A percentile compares a stretch with the other conserved stretches of the same genome.
Evolutionary conservation across 1,140 invertebrate species (phyloP).

Genomic region (Drosophila sturtevanti): DNA sequence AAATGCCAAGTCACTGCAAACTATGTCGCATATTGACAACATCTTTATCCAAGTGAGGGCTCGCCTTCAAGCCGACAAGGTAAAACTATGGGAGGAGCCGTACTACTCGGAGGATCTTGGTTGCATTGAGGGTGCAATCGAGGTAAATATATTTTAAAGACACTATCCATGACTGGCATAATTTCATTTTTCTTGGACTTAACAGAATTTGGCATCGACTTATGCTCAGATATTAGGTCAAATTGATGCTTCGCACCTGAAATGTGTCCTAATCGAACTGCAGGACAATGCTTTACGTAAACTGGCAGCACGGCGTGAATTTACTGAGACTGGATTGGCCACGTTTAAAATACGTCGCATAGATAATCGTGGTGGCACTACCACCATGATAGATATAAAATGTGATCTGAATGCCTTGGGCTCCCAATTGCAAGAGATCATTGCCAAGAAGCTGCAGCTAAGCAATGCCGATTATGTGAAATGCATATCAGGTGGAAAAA

Average conservation of each 20-base stretch:
- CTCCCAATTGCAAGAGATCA: slow-evolving; percentile 84
- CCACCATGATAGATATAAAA: slow-evolving; percentile 67
- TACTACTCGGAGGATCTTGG: slow-evolving; percentile 84
- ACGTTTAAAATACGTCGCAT: slow-evolving; percentile 75
- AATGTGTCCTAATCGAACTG: slow-evolving; percentile 85
- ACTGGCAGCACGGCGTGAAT: slow-evolving; percentile 85
- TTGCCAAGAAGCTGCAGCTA: slow-evolving; percentile 83
- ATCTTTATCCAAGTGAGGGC: slow-evolving; percentile 86
- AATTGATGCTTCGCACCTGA: slow-evolving; percentile 83
- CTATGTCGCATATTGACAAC: slow-evolving; percentile 84
- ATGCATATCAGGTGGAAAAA: slow-evolving; percentile 86
- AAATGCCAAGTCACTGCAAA: neutral
- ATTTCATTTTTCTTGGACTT: neutral
- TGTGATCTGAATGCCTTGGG: slow-evolving; percentile 82
- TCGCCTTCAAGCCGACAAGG: slow-evolving; percentile 86
- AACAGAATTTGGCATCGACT: slow-evolving; percentile 85
- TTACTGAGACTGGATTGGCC: slow-evolving; percentile 85
- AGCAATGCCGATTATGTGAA: slow-evolving; percentile 84
- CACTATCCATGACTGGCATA: slow-evolving; percentile 36
- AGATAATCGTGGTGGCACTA: slow-evolving; percentile 65
- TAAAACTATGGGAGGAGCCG: slow-evolving; percentile 89
- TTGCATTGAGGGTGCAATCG: slow-evolving; percentile 80
- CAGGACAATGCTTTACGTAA: slow-evolving; percentile 88
- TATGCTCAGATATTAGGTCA: slow-evolving; percentile 78
- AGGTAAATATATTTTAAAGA: slow-evolving; percentile 73